These are phyloP conservation scores for Papilio helenus DNA, from an alignment of 1,140 invertebrate species.

Conservation along the genomic window DNA sequence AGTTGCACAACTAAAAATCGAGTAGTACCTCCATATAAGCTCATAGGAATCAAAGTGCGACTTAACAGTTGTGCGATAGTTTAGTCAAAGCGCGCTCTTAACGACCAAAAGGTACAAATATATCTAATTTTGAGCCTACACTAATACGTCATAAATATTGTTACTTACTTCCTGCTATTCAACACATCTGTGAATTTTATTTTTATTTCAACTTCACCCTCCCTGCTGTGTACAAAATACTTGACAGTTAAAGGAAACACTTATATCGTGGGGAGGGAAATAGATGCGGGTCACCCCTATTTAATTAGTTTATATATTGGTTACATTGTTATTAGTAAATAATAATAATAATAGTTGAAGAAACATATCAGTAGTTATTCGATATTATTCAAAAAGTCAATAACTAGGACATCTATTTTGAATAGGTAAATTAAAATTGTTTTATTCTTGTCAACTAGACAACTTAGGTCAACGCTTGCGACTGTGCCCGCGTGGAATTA, in stretches of 20 bases:
- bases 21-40: no score
- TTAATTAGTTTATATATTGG: neutral
- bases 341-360: neutral
- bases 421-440: neutral
- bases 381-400: neutral
- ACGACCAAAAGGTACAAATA: no score
- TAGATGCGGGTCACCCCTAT: conserved; percentile 10
- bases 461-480: no score
- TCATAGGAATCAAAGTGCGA: no score
- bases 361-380: neutral
- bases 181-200: neutral
- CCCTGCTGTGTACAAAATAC: neutral
- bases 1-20: no score
- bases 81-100: no score
- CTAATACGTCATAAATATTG: no score
- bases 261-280: neutral
- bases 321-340: neutral
- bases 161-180: neutral
- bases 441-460: no score
- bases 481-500: no score
- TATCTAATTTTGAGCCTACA: no score
- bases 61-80: no score
- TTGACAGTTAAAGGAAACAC: neutral
- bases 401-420: neutral
- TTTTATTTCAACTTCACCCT: neutral